These are phyloP conservation scores for Cheilosia vulpina DNA, from an alignment of 2,888 invertebrate genomes.

Conservation along the genomic window DNA sequence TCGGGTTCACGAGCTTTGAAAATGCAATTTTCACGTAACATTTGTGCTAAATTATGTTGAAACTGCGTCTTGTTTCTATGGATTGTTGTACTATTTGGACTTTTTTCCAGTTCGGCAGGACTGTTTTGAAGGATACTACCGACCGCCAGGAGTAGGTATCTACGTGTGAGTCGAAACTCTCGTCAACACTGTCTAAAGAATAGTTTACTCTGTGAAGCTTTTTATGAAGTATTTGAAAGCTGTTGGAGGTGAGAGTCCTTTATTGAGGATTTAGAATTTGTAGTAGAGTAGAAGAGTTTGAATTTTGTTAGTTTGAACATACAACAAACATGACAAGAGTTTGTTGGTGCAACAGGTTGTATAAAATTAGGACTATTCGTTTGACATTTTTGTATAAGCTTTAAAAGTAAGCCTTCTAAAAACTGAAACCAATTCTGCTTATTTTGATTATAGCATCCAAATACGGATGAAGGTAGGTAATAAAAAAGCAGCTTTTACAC, in stretches of 20 bases:
- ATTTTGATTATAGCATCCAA: too few relatives aligned
- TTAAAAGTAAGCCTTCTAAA: too few relatives aligned
- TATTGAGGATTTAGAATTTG: neutral
- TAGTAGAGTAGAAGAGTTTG: neutral
- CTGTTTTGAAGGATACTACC: slow-evolving; percentile 71
- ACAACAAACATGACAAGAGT: too few relatives aligned
- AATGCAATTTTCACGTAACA: slow-evolving; percentile 78
- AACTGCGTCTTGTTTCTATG: slow-evolving; percentile 69
- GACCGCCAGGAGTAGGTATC: slow-evolving; percentile 78
- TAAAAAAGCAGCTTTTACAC: too few relatives aligned
- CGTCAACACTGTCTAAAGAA: slow-evolving; percentile 12
- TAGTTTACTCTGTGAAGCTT: slow-evolving; percentile 31
- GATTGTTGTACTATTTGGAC: slow-evolving; percentile 30
- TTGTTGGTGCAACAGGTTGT: too few relatives aligned
- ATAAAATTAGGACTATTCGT: too few relatives aligned
- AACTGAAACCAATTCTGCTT: too few relatives aligned
- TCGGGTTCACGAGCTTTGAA: slow-evolving; percentile 79
- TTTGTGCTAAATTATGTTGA: slow-evolving; percentile 76
- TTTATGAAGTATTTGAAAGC: slow-evolving; percentile 30
- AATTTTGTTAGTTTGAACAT: neutral
- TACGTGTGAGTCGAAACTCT: slow-evolving; percentile 77
- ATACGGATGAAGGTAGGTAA: too few relatives aligned
- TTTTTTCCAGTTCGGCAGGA: slow-evolving; percentile 58
- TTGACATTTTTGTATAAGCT: too few relatives aligned
- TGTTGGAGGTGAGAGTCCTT: neutral